A percentile compares a stretch with the other conserved stretches of the same genome.
These are phyloP conservation scores for Ellobium chinense DNA, from an alignment of 2,888 invertebrate species.

Conservation along the genomic window DNA sequence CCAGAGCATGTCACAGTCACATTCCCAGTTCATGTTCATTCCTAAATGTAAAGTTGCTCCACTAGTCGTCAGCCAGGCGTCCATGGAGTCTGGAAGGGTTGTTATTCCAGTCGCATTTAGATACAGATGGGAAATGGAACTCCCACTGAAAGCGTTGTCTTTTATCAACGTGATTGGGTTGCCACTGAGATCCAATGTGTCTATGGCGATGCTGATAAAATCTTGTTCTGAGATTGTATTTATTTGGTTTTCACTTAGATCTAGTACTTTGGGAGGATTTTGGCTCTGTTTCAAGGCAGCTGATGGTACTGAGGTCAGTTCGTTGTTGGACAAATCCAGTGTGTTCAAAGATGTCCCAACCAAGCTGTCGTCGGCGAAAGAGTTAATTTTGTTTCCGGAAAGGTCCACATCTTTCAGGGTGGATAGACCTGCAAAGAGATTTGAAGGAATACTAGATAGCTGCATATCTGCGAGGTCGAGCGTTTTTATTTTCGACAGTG, in stretches of 20 bases:
- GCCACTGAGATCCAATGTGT: too few species aligned
- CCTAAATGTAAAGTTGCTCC: too few species aligned
- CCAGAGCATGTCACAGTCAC: too few species aligned
- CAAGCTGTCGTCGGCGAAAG: slow-evolving; percentile 1
- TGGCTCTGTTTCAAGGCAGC: slow-evolving; percentile 2
- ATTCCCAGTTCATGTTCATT: too few species aligned
- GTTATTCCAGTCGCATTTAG: too few species aligned
- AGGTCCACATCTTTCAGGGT: slow-evolving; percentile 53
- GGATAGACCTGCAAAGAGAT: slow-evolving; percentile 21
- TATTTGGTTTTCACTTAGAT: slow-evolving; percentile 52
- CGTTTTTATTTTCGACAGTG: neutral
- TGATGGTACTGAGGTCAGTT: neutral
- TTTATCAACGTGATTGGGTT: too few species aligned
- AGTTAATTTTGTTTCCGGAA: slow-evolving; percentile 13
- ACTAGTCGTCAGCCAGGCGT: too few species aligned
- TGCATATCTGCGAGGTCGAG: neutral
- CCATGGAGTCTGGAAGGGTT: too few species aligned
- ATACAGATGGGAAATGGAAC: too few species aligned
- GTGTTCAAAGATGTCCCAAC: slow-evolving; percentile 17
- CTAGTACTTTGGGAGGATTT: slow-evolving; percentile 27
- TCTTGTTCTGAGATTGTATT: too few species aligned
- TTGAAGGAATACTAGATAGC: neutral
- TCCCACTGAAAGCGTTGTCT: too few species aligned
- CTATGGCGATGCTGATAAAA: too few species aligned
- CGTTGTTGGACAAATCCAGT: slow-evolving; percentile 28